Evolutionary conservation across 2,113 vertebrate genomes (phyloP).

Genomic region (Aegypius monachus): DNA sequence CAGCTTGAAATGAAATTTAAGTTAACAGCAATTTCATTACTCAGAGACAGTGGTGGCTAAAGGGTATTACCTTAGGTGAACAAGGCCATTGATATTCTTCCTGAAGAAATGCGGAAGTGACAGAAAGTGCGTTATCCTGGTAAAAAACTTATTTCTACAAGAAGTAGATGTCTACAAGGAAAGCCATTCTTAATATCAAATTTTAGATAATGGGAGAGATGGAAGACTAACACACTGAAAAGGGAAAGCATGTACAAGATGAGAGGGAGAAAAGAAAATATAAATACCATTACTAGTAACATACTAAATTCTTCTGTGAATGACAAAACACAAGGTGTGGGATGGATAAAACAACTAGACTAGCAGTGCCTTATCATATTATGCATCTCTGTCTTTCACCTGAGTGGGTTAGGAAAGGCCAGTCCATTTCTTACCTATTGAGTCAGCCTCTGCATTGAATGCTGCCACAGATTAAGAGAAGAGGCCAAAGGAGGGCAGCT

Average conservation of each 20-base stretch:
- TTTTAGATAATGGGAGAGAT: background rate
- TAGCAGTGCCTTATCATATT: background rate
- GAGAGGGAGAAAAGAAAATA: background rate
- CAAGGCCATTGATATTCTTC: background rate
- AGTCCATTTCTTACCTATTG: background rate
- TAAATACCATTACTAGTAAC: background rate
- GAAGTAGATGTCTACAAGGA: background rate
- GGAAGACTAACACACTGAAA: background rate
- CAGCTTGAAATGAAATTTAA: background rate
- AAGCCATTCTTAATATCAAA: background rate
- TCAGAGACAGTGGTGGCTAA: background rate
- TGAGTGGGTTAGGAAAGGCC: background rate
- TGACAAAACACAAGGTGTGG: background rate
- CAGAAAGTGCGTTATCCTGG: background rate
- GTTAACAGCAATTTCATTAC: background rate
- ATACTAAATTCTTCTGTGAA: background rate
- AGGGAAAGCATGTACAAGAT: background rate
- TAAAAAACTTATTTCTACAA: background rate
- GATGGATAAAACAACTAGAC: background rate
- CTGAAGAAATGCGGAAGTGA: background rate
- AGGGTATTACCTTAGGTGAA: background rate
- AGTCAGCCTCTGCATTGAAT: background rate
- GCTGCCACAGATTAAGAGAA: background rate
- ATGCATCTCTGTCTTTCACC: background rate
- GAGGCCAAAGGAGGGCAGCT: background rate